Conservation (phyloP, 2,797 vertebrate species). For the Falco naumanni region DNA sequence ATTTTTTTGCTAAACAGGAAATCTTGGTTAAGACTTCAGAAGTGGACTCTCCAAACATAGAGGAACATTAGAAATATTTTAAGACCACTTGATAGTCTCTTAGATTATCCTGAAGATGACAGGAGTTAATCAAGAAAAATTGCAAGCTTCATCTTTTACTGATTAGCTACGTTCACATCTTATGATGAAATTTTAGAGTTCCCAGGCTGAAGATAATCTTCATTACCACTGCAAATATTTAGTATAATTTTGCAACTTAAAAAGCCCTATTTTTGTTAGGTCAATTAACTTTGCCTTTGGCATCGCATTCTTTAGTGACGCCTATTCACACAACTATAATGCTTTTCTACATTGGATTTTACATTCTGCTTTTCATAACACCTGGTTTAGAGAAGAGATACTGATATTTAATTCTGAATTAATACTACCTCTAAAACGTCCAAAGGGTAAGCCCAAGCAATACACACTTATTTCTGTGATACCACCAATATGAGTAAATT, state of each 20-base stretch:
- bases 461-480: neutral
- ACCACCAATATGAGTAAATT: neutral
- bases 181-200: neutral
- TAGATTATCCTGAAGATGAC: neutral
- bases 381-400: neutral
- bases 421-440: neutral
- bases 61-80: neutral
- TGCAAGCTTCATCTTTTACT: neutral
- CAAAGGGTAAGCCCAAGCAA: neutral
- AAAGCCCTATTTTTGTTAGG: neutral
- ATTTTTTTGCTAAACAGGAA: neutral
- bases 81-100: neutral
- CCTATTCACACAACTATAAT: neutral
- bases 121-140: neutral
- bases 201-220: neutral
- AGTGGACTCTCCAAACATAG: neutral
- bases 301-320: neutral
- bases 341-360: neutral
- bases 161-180: neutral
- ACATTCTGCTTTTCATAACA: neutral
- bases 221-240: neutral
- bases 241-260: neutral
- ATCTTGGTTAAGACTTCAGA: neutral
- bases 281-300: neutral
- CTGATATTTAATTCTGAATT: neutral